Percentiles rank a stretch among this genome's conserved stretches.
Conservation (phyloP, 2,113 vertebrate species). For the Microtus ochrogaster region DNA sequence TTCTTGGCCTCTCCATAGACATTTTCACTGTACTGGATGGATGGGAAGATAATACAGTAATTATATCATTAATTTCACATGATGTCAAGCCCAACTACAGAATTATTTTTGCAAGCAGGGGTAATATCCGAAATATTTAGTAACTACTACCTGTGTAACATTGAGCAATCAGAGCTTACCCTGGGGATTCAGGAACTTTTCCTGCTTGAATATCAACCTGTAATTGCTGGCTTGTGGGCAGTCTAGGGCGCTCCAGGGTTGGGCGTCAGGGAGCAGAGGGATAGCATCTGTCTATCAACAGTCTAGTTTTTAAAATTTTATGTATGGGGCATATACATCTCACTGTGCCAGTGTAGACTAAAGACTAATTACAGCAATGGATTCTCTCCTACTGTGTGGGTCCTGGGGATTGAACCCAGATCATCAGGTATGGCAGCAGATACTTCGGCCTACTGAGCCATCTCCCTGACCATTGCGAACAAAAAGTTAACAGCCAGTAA, state of each 20-base stretch:
- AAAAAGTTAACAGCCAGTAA: neutral
- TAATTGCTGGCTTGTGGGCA: neutral
- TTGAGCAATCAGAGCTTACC: neutral
- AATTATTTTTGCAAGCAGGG: neutral
- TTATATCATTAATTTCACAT: conserved; percentile 3
- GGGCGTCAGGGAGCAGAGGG: neutral
- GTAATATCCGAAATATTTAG: conserved; percentile 1
- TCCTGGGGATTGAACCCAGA: neutral
- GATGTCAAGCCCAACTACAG: neutral
- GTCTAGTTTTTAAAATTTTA: neutral
- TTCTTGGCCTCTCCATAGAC: neutral
- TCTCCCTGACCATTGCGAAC: neutral
- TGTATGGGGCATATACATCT: neutral
- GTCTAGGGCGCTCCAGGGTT: neutral
- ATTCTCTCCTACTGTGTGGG: no score
- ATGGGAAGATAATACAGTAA: neutral
- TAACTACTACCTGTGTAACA: neutral
- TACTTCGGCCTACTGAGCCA: no score
- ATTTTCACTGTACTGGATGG: neutral
- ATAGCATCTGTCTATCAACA: neutral
- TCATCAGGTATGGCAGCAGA: neutral
- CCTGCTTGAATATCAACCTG: neutral
- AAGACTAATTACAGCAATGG: neutral
- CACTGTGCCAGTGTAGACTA: neutral
- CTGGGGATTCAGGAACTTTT: neutral